Conservation (phyloP, 2,113 vertebrate genomes). For the Vidua macroura region DNA sequence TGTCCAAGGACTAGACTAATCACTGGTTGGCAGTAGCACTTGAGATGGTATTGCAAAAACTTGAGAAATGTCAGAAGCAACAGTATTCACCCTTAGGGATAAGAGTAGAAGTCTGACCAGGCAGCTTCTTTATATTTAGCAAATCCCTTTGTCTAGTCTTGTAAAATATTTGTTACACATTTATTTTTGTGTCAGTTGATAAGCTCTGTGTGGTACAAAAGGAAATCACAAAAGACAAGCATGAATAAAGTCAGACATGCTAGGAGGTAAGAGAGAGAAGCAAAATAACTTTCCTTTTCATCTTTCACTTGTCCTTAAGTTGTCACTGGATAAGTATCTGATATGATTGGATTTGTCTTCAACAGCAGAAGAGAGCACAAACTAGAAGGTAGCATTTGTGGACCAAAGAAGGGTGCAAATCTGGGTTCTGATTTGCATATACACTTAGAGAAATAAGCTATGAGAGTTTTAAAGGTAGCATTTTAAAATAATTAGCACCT, state of each 20-base stretch:
- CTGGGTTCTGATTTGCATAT: background rate
- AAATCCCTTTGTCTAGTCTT: background rate
- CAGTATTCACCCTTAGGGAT: background rate
- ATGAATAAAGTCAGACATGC: background rate
- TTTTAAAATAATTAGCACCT: background rate
- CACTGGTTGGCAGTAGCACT: background rate
- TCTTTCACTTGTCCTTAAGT: constrained; percentile 23
- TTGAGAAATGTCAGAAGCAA: background rate
- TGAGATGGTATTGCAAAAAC: background rate
- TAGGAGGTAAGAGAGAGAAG: background rate
- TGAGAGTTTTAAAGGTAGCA: background rate
- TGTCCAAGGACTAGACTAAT: background rate
- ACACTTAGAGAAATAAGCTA: background rate
- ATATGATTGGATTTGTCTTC: background rate
- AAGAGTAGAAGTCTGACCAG: background rate
- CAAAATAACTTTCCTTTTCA: background rate
- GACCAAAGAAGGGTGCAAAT: background rate
- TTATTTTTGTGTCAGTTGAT: constrained; percentile 49
- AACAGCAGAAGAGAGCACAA: background rate
- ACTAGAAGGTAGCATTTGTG: background rate
- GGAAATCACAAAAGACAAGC: background rate
- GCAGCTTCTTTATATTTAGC: constrained; percentile 39
- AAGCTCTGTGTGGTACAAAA: background rate
- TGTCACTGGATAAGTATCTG: background rate
- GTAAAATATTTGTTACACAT: background rate